Evolutionary conservation across 2,113 vertebrate species (phyloP), one percentile per base, ranked within the genome.

Genomic region (Fregetta grallaria): DNA sequence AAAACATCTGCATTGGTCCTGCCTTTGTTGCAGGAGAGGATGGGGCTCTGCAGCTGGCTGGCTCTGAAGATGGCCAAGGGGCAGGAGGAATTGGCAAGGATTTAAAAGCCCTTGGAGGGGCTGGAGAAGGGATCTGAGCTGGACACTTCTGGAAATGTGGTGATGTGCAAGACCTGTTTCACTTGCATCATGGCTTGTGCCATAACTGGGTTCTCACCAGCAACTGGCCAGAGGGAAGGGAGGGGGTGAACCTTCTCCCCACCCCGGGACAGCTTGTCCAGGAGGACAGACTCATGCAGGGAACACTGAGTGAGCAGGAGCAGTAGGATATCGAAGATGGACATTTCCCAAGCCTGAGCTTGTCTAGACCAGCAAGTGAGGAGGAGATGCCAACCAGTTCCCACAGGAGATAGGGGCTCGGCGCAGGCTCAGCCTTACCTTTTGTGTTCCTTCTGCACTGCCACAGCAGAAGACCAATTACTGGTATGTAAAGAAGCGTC

Each of bases 381-480:
- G 26, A 85, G 70, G 77, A 87, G 58, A 63, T 87, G 49, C 88
- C 26, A 6, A 47, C 73, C 3, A 0, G 45, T 21, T 55, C 34
- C 76, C 49, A 10, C 15, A 15, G 49, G 26, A 40, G 29, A 36
- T 2, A 13, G 38, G 13, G 47, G 32, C 62, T 87, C 2, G 0
- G 40, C 0, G 0, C 1, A 1, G 55, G 42, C 36, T 75, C 38
- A 71, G 50, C 87, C 76, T 81, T 86, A 81, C 92, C 94, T 91
- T 61, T 66, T 56, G 26, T 82, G 47, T 53, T 82, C 36, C 52
- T 86, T 78, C 50, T n/a, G 55, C 45, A 2, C 40, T n/a, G 40
- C 45, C 83, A 96, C 75, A 94, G 66, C 79, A 95, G 83, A 74
- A 96, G 7, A 30, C 23, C 17, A 74, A 95, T 74, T 11, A 90